phyloP scores from a whole-genome alignment of 2,797 vertebrate species.

The Cheirogaleus major region DNA sequence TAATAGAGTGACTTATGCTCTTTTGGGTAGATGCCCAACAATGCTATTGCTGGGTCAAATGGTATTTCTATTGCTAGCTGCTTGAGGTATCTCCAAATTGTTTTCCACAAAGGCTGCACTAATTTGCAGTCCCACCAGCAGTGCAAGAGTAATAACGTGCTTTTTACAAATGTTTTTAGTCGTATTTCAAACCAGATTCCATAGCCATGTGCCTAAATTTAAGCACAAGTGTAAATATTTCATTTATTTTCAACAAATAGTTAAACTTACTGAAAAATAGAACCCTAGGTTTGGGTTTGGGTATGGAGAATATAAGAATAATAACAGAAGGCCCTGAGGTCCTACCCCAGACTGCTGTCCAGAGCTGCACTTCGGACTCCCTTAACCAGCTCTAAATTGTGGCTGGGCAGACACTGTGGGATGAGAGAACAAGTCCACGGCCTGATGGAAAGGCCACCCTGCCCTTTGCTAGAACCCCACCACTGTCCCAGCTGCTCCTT shows the following conservation, averaged over 20 bases:
- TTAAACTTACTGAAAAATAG: constrained; percentile 20
- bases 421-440: not conserved
- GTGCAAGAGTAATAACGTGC: no score
- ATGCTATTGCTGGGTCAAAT: no score
- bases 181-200: constrained; percentile 32
- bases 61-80: no score
- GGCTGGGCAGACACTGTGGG: not conserved
- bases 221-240: not conserved
- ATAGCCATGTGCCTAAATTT: not conserved
- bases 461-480: not conserved
- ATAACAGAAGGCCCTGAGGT: not conserved
- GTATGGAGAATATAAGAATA: not conserved
- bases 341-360: not conserved
- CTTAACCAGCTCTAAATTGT: not conserved
- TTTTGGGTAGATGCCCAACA: no score
- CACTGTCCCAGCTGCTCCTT: not conserved
- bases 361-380: not conserved
- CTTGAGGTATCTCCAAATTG: no score
- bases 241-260: constrained; percentile 48
- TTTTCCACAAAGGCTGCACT: no score
- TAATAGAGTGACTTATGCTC: no score
- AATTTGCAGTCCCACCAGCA: no score
- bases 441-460: not conserved
- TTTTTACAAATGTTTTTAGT: constrained; percentile 30
- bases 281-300: not conserved